phyloP scores from a whole-genome alignment of 2,888 invertebrate species.

The Osmoderma eremita region DNA sequence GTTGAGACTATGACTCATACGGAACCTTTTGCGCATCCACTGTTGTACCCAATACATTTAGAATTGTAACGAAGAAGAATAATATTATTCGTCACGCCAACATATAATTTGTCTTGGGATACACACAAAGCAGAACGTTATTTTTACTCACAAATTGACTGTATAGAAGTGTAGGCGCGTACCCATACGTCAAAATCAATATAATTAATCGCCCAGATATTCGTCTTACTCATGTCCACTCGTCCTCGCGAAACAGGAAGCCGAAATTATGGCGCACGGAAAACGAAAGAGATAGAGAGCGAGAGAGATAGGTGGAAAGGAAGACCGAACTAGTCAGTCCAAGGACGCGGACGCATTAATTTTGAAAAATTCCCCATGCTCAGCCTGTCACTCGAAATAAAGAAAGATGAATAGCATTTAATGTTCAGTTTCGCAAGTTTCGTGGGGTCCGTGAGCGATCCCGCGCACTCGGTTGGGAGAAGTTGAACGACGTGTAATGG shows the following conservation, averaged over 20 bases:
- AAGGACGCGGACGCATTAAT: conserved; percentile 30
- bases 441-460: background rate
- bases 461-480: background rate
- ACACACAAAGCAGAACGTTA: background rate
- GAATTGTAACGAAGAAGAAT: no score
- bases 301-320: no score
- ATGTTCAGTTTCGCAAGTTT: conserved; percentile 30
- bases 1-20: no score
- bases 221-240: conserved; percentile 29
- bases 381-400: conserved; percentile 25
- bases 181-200: conserved; percentile 13
- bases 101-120: conserved; percentile 9
- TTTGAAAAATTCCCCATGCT: conserved; percentile 31
- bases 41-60: no score
- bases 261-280: conserved; percentile 2
- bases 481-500: conserved; percentile 7
- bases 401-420: conserved; percentile 28
- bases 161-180: conserved; percentile 10
- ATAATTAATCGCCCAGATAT: conserved; percentile 18
- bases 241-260: conserved; percentile 23
- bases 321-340: no score
- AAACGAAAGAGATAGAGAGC: background rate
- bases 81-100: background rate
- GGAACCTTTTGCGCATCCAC: no score
- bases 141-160: conserved; percentile 25